Conservation (phyloP, 2,797 vertebrate species). For the Pampus argenteus region DNA sequence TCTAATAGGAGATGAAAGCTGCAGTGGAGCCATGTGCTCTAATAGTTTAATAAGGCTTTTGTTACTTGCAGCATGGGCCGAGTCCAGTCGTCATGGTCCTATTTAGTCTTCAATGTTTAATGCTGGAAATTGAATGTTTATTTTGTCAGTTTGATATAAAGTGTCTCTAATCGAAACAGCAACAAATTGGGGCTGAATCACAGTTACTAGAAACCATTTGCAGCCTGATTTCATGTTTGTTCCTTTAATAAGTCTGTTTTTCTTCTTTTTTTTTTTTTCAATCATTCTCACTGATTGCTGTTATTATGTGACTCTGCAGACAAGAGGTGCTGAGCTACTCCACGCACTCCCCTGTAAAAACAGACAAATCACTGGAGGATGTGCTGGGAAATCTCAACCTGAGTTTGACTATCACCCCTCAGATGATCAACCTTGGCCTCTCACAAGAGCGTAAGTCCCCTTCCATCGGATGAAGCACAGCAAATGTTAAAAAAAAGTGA, state of each 20-base stretch:
- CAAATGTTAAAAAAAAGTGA: background rate
- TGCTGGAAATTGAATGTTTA: slow-evolving; percentile 32
- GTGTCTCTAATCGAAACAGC: slow-evolving; percentile 27
- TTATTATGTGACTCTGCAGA: slow-evolving; percentile 78
- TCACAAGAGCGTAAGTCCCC: slow-evolving; percentile 88
- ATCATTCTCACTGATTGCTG: slow-evolving; percentile 58
- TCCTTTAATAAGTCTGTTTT: slow-evolving; percentile 27
- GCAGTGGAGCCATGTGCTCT: slow-evolving; percentile 29
- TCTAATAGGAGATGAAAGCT: slow-evolving; percentile 44
- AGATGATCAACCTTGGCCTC: slow-evolving; percentile 86
- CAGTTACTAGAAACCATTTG: slow-evolving; percentile 13
- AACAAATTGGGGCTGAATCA: slow-evolving; percentile 32
- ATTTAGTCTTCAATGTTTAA: slow-evolving; percentile 12
- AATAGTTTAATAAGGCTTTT: slow-evolving; percentile 17
- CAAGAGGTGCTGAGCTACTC: slow-evolving; percentile 79
- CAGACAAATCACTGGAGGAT: slow-evolving; percentile 89
- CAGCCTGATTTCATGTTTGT: slow-evolving; percentile 20
- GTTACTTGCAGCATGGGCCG: slow-evolving; percentile 6
- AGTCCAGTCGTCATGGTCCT: slow-evolving; percentile 7
- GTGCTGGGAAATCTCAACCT: slow-evolving; percentile 92
- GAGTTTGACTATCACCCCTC: slow-evolving; percentile 85
- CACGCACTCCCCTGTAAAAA: slow-evolving; percentile 83
- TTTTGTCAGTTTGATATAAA: slow-evolving; percentile 26
- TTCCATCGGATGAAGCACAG: background rate
- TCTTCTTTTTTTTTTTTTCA: background rate